These are phyloP conservation scores for Acronicta psi DNA, from an alignment of 2,888 invertebrate genomes.

Conservation along the genomic window DNA sequence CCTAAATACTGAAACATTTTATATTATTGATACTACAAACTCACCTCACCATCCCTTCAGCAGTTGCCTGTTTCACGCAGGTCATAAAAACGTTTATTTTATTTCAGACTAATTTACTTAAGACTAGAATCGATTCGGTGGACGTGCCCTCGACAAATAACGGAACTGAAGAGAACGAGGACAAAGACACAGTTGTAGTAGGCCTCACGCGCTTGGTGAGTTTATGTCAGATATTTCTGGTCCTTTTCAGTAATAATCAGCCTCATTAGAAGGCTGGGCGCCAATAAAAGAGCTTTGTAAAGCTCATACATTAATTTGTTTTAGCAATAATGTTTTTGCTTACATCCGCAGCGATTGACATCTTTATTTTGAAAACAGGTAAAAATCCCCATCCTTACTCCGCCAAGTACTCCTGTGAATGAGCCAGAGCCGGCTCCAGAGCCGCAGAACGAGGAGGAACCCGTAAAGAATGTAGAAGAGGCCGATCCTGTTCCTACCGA, in stretches of 20 bases:
- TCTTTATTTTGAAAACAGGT: slow-evolving; percentile 62
- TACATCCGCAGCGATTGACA: background rate
- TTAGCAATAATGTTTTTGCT: too few species aligned
- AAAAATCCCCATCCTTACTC: slow-evolving; percentile 76
- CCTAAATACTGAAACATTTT: too few species aligned
- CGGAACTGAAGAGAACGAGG: slow-evolving; percentile 63
- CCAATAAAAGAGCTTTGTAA: too few species aligned
- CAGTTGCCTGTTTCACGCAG: too few species aligned
- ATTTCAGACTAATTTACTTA: slow-evolving; percentile 73
- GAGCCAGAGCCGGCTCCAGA: slow-evolving; percentile 64
- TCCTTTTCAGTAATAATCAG: too few species aligned
- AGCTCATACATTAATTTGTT: too few species aligned
- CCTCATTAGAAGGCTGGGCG: too few species aligned
- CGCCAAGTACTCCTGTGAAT: slow-evolving; percentile 77
- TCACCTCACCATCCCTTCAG: too few species aligned
- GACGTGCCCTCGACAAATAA: slow-evolving; percentile 60
- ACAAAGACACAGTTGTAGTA: slow-evolving; percentile 71
- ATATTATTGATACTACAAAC: too few species aligned
- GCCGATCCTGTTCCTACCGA: slow-evolving; percentile 61
- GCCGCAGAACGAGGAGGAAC: slow-evolving; percentile 54
- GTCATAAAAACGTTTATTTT: slow-evolving; percentile 1
- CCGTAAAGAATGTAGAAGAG: slow-evolving; percentile 66
- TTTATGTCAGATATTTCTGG: slow-evolving; percentile 4
- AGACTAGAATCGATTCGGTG: slow-evolving; percentile 73
- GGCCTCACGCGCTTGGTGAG: slow-evolving; percentile 77